A percentile compares a stretch with the other conserved stretches of the same genome.
Evolutionary conservation across 2,797 vertebrate genomes (phyloP).

Genomic region (Dermochelys coriacea): DNA sequence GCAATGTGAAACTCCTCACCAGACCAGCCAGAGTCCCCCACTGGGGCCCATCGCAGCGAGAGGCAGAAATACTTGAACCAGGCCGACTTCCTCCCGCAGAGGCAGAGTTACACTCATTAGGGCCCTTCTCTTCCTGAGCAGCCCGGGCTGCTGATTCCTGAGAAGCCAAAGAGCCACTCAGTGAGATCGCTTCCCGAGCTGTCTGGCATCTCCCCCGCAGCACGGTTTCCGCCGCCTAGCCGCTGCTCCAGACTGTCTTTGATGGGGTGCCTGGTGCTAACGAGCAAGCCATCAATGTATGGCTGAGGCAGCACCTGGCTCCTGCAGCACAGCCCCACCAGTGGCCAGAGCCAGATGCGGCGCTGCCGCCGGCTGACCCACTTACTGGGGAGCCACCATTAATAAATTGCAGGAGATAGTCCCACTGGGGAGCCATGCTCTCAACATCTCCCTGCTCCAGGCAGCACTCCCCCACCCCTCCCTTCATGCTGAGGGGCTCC

Average conservation of each 20-base stretch:
- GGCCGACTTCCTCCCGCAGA: not conserved
- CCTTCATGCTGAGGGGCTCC: not conserved
- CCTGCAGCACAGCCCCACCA: fast-evolving
- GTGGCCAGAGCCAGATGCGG: fast-evolving
- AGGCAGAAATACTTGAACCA: not conserved
- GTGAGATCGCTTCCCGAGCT: fast-evolving
- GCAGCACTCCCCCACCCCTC: not conserved
- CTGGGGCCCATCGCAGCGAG: not conserved
- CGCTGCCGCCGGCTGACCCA: not conserved
- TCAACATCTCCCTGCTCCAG: not conserved
- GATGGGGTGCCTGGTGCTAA: not conserved
- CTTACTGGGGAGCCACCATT: not conserved
- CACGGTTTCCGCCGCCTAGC: fast-evolving
- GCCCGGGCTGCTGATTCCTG: fast-evolving
- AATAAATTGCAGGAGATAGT: not conserved
- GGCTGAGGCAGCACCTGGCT: not conserved
- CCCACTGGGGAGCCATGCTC: fast-evolving
- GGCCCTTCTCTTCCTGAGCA: fast-evolving
- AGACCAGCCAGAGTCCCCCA: not conserved
- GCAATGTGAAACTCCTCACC: not conserved
- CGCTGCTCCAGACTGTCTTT: not conserved
- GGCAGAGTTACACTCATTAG: not conserved
- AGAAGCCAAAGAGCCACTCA: not conserved
- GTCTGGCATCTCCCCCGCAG: not conserved
- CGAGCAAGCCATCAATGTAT: not conserved